These are phyloP conservation scores for Peromyscus eremicus DNA, from an alignment of 2,797 vertebrate genomes.

Conservation along the genomic window DNA sequence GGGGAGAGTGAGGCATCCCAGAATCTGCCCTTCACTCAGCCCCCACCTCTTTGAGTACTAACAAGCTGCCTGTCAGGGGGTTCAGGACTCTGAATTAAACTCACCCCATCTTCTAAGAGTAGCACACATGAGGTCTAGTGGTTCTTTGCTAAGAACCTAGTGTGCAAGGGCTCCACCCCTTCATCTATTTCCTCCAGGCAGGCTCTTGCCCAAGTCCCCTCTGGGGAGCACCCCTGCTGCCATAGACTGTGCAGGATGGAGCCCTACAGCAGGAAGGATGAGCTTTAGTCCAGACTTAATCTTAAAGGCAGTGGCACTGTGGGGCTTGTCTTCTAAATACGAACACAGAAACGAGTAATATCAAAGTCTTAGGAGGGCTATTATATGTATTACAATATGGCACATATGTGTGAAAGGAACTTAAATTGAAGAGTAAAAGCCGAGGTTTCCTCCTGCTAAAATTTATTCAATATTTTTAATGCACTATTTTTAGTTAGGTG, in stretches of 20 bases:
- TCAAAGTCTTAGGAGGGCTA: neutral
- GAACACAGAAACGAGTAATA: neutral
- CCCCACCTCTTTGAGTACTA: neutral
- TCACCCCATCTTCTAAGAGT: neutral
- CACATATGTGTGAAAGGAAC: neutral
- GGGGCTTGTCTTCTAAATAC: neutral
- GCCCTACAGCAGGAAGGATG: neutral
- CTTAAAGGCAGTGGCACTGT: neutral
- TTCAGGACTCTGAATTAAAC: neutral
- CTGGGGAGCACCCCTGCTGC: neutral
- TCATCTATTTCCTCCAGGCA: neutral
- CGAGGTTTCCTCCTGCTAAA: neutral
- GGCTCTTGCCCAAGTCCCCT: neutral
- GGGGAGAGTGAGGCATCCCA: neutral
- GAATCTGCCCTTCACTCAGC: neutral
- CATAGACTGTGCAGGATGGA: neutral
- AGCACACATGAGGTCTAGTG: neutral
- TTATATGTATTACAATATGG: neutral
- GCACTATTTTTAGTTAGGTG: conserved; percentile 22
- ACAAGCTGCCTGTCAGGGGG: neutral
- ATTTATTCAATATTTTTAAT: conserved; percentile 30
- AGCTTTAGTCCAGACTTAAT: neutral
- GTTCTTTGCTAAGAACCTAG: neutral
- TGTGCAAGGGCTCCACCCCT: conserved; percentile 1
- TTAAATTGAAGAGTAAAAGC: neutral